Evolutionary conservation across 1,140 invertebrate genomes (phyloP).

Genomic region (Brachionus sp.): DNA sequence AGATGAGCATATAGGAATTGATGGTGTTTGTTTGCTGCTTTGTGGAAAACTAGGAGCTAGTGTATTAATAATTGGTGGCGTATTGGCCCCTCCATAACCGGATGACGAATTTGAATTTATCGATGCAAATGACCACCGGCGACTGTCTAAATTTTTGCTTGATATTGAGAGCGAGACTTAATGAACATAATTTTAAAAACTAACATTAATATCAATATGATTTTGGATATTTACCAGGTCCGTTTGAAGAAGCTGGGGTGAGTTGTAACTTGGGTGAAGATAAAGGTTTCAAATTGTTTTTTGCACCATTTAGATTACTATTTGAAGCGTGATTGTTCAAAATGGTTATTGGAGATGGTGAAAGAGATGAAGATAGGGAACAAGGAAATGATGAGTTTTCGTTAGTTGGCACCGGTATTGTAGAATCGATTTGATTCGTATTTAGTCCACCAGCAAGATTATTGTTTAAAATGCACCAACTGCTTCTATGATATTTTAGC

Average conservation of each 20-base stretch:
- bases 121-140: slow-evolving; percentile 42
- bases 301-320: background rate
- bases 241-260: background rate
- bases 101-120: slow-evolving; percentile 31
- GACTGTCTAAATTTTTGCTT: slow-evolving; percentile 6
- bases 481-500: slow-evolving; percentile 26
- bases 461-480: slow-evolving; percentile 37
- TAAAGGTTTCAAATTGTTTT: background rate
- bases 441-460: background rate
- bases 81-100: slow-evolving; percentile 35
- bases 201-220: background rate
- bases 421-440: background rate
- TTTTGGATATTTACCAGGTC: background rate
- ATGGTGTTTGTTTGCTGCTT: background rate
- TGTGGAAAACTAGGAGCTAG: background rate
- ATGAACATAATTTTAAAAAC: background rate
- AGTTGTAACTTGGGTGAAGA: background rate
- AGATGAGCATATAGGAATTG: slow-evolving; percentile 2
- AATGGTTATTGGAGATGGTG: slow-evolving; percentile 31
- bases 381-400: slow-evolving; percentile 25
- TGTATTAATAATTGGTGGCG: slow-evolving; percentile 16
- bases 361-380: slow-evolving; percentile 1
- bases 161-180: slow-evolving; percentile 10
- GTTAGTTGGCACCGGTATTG: background rate
- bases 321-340: slow-evolving; percentile 14